Conservation (phyloP, 23 tunicate genomes). For the Trididemnum nubilum region DNA sequence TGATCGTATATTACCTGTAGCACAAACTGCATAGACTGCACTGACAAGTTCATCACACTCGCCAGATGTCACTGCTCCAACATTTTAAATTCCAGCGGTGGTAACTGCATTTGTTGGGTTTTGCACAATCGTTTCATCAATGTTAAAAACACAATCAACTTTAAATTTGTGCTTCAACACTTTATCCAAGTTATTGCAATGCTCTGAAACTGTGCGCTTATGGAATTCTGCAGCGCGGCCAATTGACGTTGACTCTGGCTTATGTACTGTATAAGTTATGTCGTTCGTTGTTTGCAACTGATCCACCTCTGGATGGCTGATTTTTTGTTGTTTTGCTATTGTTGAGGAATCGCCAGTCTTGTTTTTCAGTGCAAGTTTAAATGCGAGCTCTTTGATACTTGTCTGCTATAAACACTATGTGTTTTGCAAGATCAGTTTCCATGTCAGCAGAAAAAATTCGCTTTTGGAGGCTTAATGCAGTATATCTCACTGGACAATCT, state of each 20-base stretch:
- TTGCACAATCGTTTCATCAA: slow-evolving; percentile 15
- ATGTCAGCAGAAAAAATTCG: background rate
- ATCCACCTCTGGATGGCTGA: too few relatives aligned
- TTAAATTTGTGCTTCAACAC: too few relatives aligned
- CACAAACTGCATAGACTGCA: slow-evolving; percentile 16
- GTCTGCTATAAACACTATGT: background rate
- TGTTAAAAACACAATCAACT: too few relatives aligned
- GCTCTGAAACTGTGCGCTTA: background rate
- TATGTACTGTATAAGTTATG: too few relatives aligned
- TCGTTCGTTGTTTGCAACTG: too few relatives aligned
- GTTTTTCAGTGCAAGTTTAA: slow-evolving; percentile 6
- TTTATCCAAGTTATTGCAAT: background rate
- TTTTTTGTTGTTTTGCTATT: too few relatives aligned
- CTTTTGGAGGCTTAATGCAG: background rate
- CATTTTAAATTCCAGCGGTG: background rate
- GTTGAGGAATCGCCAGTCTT: too few relatives aligned
- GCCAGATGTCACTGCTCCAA: slow-evolving; percentile 19
- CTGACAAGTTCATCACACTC: slow-evolving; percentile 14
- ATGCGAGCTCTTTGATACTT: slow-evolving; percentile 11
- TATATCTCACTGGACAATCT: background rate
- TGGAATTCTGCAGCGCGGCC: slow-evolving; percentile 13
- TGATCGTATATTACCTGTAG: background rate
- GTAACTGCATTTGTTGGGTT: slow-evolving; percentile 1
- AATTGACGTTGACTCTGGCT: background rate
- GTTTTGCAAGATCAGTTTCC: background rate